phyloP scores from a whole-genome alignment of 1,140 invertebrate genomes.

The Polypedilum pembai region DNA sequence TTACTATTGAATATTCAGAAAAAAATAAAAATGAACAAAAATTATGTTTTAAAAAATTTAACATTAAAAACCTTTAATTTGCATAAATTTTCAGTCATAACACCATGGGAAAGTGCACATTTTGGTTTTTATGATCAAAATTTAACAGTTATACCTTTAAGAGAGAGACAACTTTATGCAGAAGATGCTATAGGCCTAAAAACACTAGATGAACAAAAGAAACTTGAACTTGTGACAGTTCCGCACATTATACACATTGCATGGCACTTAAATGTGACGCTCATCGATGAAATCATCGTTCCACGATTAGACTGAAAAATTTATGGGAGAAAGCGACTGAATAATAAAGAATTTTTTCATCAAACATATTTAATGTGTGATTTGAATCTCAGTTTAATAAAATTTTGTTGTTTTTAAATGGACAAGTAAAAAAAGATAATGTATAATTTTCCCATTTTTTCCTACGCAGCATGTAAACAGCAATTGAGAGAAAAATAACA shows the following conservation, averaged over 20 bases:
- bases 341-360: too few species aligned
- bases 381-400: too few species aligned
- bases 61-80: constrained; percentile 30
- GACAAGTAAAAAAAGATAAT: too few species aligned
- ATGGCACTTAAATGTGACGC: constrained; percentile 71
- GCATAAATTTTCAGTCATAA: constrained; percentile 46
- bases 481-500: too few species aligned
- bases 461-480: too few species aligned
- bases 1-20: not conserved
- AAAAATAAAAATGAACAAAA: too few species aligned
- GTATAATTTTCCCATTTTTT: too few species aligned
- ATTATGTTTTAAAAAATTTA: too few species aligned
- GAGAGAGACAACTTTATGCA: constrained; percentile 59
- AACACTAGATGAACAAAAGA: constrained; percentile 58
- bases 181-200: constrained; percentile 71
- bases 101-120: constrained; percentile 44
- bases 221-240: constrained; percentile 58
- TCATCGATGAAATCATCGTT: constrained; percentile 70
- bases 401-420: too few species aligned
- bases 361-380: too few species aligned
- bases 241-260: constrained; percentile 66
- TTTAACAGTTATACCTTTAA: constrained; percentile 65
- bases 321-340: too few species aligned
- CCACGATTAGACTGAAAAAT: constrained; percentile 65
- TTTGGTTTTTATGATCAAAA: constrained; percentile 74